Evolutionary conservation across 2,888 invertebrate species (phyloP), one percentile per base, ranked within the genome.

Genomic region (Prosapia bicincta): DNA sequence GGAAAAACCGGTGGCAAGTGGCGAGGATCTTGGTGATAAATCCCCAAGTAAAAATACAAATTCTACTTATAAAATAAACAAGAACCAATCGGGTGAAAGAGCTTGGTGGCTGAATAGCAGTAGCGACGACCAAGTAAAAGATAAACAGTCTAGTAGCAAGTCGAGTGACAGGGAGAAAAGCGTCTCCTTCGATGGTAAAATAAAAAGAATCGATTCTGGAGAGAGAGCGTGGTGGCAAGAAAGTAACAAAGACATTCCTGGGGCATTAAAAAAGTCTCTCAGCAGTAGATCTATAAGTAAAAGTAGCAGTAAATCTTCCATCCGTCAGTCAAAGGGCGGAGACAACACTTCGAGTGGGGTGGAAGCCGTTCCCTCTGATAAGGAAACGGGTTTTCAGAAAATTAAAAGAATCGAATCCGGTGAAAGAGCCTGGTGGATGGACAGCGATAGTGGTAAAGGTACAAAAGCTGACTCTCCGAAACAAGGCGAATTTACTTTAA

Each of bases 201-300:
- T 91, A 23, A 87, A 88, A 2, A 90, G 87, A 78, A 89, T 89
- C 71, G 85, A 86, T 79, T 87, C 88, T 6, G 86, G 85, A 0
- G 87, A 88, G 79, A 84, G 85, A 77, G 85, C 86, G 6, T 88
- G 88, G 88, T 88, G 88, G 88, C 82, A 88, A 81, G 67, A 71
- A 54, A 30, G 66, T 25, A 72, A 66, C 43, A 54, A 54, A 9
- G 20, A 10, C 54, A 54, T 54, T 54, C 54, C 54, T 20, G 54
- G 54, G 13, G 54, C 54, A 13, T 54, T 54, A 13, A 54, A 54
- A 9, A 54, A 54, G 20, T 54, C 54, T 2, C 54, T 54, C 20
- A 54, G 54, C 13, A 54, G 20, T 20, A 54, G 13, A 20, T 54
- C 54, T 54, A 54, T 54, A 1, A 54, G 54, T 54, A 54, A 54